These are phyloP conservation scores for Terebella lapidaria DNA, from an alignment of 2,888 invertebrate species.

Conservation along the genomic window DNA sequence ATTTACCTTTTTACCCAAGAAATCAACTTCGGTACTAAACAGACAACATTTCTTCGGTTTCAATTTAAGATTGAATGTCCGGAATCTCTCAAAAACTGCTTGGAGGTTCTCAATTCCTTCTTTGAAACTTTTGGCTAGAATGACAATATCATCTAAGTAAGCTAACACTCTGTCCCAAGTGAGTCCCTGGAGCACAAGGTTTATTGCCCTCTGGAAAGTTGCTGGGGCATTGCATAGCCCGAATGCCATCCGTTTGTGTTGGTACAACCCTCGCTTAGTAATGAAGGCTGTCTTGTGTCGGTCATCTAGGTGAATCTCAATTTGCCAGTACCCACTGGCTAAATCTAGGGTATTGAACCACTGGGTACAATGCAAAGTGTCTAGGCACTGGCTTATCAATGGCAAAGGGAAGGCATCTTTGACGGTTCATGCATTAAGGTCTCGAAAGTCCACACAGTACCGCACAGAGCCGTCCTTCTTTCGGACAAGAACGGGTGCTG, in stretches of 20 bases:
- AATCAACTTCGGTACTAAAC: neutral
- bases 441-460: no score
- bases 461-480: no score
- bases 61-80: neutral
- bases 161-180: neutral
- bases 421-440: no score
- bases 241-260: neutral
- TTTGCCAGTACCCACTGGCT: no score
- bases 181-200: neutral
- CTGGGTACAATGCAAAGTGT: no score
- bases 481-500: no score
- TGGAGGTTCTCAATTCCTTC: neutral
- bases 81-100: neutral
- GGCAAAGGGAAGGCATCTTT: no score
- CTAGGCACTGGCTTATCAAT: no score
- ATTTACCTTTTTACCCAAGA: no score
- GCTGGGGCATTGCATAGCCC: no score
- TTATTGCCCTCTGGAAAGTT: neutral
- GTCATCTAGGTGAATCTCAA: no score
- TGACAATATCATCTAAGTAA: neutral
- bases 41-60: slow-evolving; percentile 1
- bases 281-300: neutral
- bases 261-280: neutral
- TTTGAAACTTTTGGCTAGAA: neutral
- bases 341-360: no score